Conservation (phyloP, 2,113 vertebrate genomes). For the Sylvia atricapilla region DNA sequence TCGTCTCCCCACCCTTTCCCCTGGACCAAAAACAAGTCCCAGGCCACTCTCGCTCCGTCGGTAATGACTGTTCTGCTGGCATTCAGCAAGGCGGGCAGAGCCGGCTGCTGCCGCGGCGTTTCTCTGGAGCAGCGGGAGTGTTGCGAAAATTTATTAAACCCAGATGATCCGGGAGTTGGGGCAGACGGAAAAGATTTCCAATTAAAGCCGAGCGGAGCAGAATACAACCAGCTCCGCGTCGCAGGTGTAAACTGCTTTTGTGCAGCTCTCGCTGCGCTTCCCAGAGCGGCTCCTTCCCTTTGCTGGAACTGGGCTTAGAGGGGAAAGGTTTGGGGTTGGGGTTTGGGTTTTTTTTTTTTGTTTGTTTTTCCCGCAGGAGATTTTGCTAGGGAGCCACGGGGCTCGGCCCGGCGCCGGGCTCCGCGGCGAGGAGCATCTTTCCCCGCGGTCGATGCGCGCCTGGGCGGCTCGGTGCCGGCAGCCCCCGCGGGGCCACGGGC, state of each 20-base stretch:
- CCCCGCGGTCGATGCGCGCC: conserved; percentile 26
- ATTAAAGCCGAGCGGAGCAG: conserved; percentile 68
- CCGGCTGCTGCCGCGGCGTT: neutral
- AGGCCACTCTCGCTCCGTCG: neutral
- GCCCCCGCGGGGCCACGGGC: neutral
- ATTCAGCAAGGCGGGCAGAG: conserved; percentile 38
- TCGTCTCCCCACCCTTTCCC: neutral
- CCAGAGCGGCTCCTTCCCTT: neutral
- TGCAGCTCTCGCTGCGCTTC: neutral
- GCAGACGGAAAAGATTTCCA: conserved; percentile 77
- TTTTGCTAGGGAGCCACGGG: neutral
- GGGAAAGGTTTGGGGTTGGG: neutral
- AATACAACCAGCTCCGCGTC: conserved; percentile 27
- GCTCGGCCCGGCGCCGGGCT: conserved; percentile 2
- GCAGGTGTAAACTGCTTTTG: conserved; percentile 75
- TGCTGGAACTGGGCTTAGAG: neutral
- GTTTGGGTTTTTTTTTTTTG: neutral
- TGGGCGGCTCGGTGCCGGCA: neutral
- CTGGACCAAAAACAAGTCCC: neutral
- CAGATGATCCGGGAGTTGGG: conserved; percentile 72
- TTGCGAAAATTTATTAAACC: conserved; percentile 71
- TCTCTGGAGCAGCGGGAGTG: conserved; percentile 54
- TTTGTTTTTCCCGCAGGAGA: neutral
- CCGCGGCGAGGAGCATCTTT: conserved; percentile 2
- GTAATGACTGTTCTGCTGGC: conserved; percentile 35